Percentiles rank a stretch among this genome's conserved stretches.
These are phyloP conservation scores for Mormyrops boulengeri DNA, from an alignment of 2,797 vertebrate genomes.

Conservation along the genomic window DNA sequence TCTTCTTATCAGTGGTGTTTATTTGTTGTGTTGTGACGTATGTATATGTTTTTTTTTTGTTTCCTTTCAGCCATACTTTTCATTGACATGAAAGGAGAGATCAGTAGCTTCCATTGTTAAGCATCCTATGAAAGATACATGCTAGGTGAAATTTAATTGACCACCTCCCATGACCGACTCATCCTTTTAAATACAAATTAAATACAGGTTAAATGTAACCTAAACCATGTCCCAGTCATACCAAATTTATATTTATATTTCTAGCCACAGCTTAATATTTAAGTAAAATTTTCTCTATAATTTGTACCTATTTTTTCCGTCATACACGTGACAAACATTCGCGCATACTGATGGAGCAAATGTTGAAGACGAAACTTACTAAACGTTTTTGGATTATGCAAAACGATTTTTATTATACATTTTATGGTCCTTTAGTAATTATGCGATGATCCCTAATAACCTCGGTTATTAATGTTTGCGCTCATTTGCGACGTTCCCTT, in stretches of 20 bases:
- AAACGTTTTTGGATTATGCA: background rate
- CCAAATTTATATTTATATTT: background rate
- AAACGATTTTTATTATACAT: background rate
- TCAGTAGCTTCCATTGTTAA: background rate
- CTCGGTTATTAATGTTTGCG: background rate
- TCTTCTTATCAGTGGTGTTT: background rate
- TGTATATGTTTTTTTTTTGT: background rate
- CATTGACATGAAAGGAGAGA: background rate
- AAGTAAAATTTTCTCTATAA: background rate
- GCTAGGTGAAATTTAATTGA: background rate
- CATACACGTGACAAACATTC: background rate
- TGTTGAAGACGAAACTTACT: background rate
- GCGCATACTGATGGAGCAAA: background rate
- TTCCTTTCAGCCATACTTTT: background rate
- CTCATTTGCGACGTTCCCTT: constrained; percentile 43
- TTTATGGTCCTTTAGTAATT: constrained; percentile 18
- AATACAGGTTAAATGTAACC: background rate
- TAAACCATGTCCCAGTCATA: background rate
- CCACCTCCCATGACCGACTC: background rate
- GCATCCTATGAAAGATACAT: background rate
- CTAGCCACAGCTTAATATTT: background rate
- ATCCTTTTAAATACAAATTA: background rate
- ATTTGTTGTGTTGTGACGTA: background rate
- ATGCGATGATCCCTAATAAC: constrained; percentile 40
- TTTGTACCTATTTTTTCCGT: background rate